Percentiles rank a stretch among this genome's conserved stretches.
phyloP scores from a whole-genome alignment of 2,113 vertebrate genomes.

The Trogon surrucura region DNA sequence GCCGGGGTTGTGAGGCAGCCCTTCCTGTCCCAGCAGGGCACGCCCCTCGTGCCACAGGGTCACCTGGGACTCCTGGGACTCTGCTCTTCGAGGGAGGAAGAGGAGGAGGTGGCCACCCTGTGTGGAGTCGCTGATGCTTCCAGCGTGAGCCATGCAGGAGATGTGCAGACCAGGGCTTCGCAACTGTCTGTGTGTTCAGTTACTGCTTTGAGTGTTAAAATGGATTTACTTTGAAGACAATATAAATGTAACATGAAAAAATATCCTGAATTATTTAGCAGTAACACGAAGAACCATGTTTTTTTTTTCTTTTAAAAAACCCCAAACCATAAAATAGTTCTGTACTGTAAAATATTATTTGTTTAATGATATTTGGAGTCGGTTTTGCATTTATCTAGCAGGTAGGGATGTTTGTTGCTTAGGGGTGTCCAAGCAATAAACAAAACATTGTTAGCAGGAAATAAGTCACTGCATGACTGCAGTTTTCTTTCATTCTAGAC shows the following conservation, averaged over 20 bases:
- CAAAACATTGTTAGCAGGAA: neutral
- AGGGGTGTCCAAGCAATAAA: neutral
- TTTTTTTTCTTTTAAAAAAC: neutral
- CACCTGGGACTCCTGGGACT: neutral
- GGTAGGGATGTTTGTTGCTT: neutral
- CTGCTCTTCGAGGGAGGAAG: neutral
- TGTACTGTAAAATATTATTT: neutral
- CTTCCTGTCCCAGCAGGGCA: too few relatives aligned
- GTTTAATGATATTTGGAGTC: neutral
- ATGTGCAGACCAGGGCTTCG: neutral
- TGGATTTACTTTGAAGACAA: neutral
- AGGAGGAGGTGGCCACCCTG: neutral
- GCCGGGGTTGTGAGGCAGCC: fast-evolving
- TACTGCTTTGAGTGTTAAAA: neutral
- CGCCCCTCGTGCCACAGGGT: neutral
- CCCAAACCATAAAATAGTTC: neutral
- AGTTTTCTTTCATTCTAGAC: neutral
- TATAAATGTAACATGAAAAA: neutral
- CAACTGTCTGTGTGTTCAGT: fast-evolving
- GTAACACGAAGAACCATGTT: neutral
- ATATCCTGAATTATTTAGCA: neutral
- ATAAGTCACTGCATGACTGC: neutral
- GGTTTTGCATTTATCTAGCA: neutral
- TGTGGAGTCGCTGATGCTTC: neutral
- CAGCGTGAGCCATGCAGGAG: fast-evolving